These are phyloP conservation scores for Ichneumoninae sp. DNA, from an alignment of 2,888 invertebrate genomes.

Conservation along the genomic window DNA sequence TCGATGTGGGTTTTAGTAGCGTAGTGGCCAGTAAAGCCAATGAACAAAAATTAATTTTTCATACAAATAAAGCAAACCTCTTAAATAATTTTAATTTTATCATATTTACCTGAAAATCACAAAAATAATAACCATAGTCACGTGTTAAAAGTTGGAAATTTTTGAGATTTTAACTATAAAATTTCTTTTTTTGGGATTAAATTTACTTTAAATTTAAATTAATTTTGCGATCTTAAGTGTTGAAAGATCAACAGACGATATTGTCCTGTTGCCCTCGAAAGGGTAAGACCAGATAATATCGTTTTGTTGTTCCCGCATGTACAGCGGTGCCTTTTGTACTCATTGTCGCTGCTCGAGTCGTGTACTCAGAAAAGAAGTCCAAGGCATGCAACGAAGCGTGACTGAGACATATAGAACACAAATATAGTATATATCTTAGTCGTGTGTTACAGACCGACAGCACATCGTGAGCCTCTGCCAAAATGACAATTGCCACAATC, in stretches of 20 bases:
- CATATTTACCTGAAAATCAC: neutral
- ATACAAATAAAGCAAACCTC: neutral
- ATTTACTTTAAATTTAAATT: neutral
- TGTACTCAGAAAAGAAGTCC: constrained; percentile 31
- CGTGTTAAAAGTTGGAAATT: neutral
- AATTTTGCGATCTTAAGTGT: neutral
- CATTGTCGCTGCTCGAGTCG: constrained; percentile 25
- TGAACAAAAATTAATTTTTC: neutral
- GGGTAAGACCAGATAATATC: neutral
- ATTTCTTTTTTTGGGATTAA: neutral
- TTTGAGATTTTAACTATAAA: neutral
- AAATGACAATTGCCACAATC: constrained; percentile 74
- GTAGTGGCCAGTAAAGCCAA: neutral
- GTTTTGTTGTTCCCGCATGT: neutral
- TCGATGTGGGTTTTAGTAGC: constrained; percentile 38
- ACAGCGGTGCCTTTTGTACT: constrained; percentile 21
- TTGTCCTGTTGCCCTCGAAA: neutral
- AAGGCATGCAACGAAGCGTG: constrained; percentile 58
- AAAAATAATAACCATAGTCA: neutral
- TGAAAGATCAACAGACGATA: neutral
- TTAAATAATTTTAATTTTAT: neutral
- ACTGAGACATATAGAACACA: constrained; percentile 27
- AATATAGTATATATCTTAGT: constrained; percentile 7
- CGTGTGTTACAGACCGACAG: constrained; percentile 32
- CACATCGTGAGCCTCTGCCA: constrained; percentile 61